Evolutionary conservation across 2,888 invertebrate species (phyloP), one percentile per base, ranked within the genome.

Genomic region (Strigamia crassipes): DNA sequence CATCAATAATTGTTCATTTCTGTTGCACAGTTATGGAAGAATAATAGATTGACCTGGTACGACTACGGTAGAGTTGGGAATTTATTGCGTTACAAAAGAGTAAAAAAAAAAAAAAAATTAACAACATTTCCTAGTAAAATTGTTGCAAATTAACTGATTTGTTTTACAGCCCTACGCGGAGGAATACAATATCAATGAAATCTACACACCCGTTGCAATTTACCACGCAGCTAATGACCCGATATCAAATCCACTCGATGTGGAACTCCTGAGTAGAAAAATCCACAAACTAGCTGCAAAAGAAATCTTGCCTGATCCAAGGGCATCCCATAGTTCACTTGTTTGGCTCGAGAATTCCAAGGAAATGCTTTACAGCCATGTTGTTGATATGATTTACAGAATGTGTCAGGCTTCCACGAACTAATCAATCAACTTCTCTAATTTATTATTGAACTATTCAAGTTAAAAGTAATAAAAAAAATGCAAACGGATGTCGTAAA

Each of bases 211-310:
- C 9, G 10, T 61, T 61, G 61, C 23, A 21, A 21, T 61, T 10
- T 61, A 21, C n/a, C 61, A 61, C n/a, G 18, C 61, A 18, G 61
- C 61, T 18, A 61, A 61, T 61, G 61, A 61, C n/a, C 61, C 61
- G 6, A 21, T 61, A 15, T 8, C 61, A 9, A 23, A 61, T 61
- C 61, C 61, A 10, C 2, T 61, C 1, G 61, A 61, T 61, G 10
- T 61, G 2, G 18, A 21, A 23, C 23, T 61, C 1, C 10, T 61
- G 18, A 21, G 21, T 61, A 15, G 61, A 18, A 61, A 61, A 61
- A 61, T 61, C n/a, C 61, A 46, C 6, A 46, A 46, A 46, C 15
- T 46, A 46, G 42, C 42, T 13, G 15, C 42, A 2, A 46, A 15
- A 46, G 42, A 46, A 15, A 46, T 46, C 1, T 10, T 46, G 10